Evolutionary conservation across 2,797 vertebrate genomes (phyloP), one percentile per base, ranked within the genome.

Genomic region (Triplophysa yarkandensis): DNA sequence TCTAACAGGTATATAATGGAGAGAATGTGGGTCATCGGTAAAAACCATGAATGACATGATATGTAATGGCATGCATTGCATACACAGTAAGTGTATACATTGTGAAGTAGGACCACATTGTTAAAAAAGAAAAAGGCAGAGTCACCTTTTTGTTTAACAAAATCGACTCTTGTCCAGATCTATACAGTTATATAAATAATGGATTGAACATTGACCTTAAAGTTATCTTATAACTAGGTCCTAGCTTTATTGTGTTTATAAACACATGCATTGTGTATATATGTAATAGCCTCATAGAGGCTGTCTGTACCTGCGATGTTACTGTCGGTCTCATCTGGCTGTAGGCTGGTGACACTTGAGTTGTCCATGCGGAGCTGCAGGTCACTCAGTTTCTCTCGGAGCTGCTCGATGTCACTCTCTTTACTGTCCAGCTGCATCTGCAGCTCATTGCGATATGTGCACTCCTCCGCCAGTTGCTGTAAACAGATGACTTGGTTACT

Each of bases 351-450:
- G 76, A 99, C 87, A 41, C 97, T 99, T 16, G 96, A 96, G 80
- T 91, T 98, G 77, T 99, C 98, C 87, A 98, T 94, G 71, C 95
- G 93, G 80, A 90, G 93, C 79, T 96, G 95, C 78, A 99, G 88
- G 80, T 98, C 97, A 32, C 90, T 89, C 66, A 99, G 93, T 83
- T 96, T 98, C 83, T 95, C 93, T 14, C 93, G 87, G 0, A 99
- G 88, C 70, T 99, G 98, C 84, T 99, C 97, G 76, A 99, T 97
- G 86, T 99, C 96, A 34, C 98, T 99, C 86, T 99, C 98, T 85
- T 98, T 99, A 88, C 98, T 99, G 86, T 96, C 96, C 82, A 99
- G 85, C 85, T 98, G 96, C 98, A 99, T 98, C 84, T 98, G 96
- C 75, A 98, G 92, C 85, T 99, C 97, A 30, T 94, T 98, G 86